These are phyloP conservation scores for Pseudorectes ferrugineus DNA, from an alignment of 2,113 vertebrate species.

Conservation along the genomic window DNA sequence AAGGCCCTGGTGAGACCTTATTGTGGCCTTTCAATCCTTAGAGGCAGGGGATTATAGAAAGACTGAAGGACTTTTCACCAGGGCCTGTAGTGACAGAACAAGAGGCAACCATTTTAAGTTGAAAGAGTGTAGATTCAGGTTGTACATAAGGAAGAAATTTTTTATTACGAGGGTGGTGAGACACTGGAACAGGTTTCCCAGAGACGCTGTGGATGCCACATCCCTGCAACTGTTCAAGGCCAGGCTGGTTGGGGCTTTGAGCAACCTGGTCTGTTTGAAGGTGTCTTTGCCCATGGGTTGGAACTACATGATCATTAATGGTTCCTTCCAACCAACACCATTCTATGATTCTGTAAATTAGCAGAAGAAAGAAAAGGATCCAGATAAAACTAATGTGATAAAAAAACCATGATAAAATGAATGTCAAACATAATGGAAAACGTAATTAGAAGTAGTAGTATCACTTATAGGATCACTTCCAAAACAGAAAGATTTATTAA, in stretches of 20 bases:
- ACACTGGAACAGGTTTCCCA: background rate
- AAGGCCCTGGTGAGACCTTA: background rate
- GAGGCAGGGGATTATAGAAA: background rate
- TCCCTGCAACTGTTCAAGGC: background rate
- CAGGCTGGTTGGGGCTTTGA: background rate
- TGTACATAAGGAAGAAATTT: background rate
- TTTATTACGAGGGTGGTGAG: background rate
- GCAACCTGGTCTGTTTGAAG: background rate
- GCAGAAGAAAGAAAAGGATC: background rate
- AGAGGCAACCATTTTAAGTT: background rate
- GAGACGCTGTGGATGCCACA: background rate
- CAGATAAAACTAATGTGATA: background rate
- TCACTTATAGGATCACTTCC: background rate
- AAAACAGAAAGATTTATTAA: background rate
- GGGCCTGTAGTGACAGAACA: background rate
- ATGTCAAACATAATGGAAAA: background rate
- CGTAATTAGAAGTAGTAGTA: background rate
- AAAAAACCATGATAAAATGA: background rate
- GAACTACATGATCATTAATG: background rate
- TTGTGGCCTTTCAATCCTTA: background rate
- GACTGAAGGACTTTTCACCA: background rate
- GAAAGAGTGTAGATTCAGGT: background rate
- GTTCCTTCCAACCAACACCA: background rate
- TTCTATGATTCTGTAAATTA: background rate
- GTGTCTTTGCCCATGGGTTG: background rate